Conservation (phyloP, 2,113 vertebrate species). For the Elanus axillaris region DNA sequence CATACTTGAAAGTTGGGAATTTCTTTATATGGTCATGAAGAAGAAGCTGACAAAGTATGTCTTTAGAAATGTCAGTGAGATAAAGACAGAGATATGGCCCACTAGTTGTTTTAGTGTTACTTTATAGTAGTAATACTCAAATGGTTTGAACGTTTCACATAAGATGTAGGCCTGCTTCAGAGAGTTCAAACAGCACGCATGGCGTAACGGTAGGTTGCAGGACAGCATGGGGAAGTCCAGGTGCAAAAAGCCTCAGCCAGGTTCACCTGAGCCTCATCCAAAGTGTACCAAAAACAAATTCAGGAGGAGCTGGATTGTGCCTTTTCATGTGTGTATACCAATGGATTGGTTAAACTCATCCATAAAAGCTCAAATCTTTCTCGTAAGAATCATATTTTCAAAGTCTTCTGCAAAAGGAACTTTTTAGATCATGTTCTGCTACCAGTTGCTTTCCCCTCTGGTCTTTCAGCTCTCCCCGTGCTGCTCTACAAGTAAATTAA, state of each 20-base stretch:
- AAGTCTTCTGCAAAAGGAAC: background rate
- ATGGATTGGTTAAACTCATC: background rate
- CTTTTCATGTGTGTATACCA: background rate
- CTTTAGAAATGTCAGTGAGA: background rate
- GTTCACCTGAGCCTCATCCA: background rate
- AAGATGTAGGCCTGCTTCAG: background rate
- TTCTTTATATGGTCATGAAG: background rate
- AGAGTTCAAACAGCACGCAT: background rate
- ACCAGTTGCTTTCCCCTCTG: background rate
- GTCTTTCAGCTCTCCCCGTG: background rate
- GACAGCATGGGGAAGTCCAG: background rate
- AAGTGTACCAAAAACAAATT: background rate
- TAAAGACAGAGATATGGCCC: background rate
- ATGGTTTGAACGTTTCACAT: rapidly evolving
- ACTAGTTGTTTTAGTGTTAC: background rate
- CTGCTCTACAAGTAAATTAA: background rate
- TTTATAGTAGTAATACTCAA: background rate
- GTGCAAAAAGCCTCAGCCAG: background rate
- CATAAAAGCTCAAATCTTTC: background rate
- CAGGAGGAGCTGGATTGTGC: background rate
- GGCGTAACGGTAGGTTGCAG: background rate
- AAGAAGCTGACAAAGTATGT: background rate
- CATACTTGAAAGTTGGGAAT: background rate
- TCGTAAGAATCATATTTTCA: background rate
- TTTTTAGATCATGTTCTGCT: background rate